Conservation (phyloP, 2,888 invertebrate species). For the Norana najaformis region DNA sequence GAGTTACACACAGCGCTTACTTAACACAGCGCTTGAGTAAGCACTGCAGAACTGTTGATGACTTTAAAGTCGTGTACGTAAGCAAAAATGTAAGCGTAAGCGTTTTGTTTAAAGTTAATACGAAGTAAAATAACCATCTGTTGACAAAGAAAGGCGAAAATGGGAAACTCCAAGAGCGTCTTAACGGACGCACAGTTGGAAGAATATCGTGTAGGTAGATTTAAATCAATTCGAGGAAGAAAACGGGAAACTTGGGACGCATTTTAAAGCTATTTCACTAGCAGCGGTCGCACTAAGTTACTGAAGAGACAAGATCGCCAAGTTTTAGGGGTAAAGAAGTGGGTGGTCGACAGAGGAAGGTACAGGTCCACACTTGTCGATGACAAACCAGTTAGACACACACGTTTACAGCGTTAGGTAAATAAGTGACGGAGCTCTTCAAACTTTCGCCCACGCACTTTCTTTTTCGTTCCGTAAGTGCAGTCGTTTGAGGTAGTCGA, state of each 20-base stretch:
- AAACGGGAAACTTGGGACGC: not conserved
- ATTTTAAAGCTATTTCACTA: not conserved
- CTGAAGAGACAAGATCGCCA: not conserved
- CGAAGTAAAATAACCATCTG: not conserved
- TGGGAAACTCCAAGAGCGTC: not conserved
- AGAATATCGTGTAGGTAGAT: not conserved
- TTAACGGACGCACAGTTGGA: not conserved
- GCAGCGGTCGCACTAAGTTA: not conserved
- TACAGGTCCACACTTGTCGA: not conserved
- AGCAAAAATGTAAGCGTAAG: not conserved
- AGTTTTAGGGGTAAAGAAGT: too few species aligned
- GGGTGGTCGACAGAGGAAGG: too few species aligned
- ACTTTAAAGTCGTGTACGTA: too few species aligned
- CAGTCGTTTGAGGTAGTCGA: not conserved
- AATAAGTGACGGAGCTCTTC: not conserved
- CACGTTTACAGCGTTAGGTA: not conserved
- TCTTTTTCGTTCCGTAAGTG: not conserved
- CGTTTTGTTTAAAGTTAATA: not conserved
- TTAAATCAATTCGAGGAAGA: not conserved
- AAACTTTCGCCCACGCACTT: not conserved
- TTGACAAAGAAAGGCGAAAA: not conserved
- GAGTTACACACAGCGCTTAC: too few species aligned
- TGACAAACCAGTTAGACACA: not conserved
- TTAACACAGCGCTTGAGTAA: not conserved
- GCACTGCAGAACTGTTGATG: not conserved